phyloP scores from a whole-genome alignment of 2,113 vertebrate species.

The Zapornia atra region DNA sequence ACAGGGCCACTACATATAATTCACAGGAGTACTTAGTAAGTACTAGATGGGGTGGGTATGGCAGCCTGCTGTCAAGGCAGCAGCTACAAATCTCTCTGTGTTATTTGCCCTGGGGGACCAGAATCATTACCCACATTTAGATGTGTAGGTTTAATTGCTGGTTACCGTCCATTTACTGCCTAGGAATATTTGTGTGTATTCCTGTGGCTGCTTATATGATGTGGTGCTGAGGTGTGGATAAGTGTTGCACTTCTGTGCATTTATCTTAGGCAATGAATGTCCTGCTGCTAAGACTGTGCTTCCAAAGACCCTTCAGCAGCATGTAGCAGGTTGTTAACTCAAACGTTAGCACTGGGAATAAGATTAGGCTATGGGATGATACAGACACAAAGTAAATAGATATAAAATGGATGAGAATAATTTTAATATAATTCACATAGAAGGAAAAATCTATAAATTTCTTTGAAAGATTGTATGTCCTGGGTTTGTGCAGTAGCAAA shows the following conservation, averaged over 20 bases:
- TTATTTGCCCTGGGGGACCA: background rate
- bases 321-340: background rate
- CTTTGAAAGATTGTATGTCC: background rate
- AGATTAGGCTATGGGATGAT: background rate
- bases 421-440: background rate
- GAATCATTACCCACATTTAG: background rate
- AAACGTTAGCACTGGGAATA: background rate
- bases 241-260: background rate
- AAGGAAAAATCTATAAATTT: background rate
- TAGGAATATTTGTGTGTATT: background rate
- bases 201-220: background rate
- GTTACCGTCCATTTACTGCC: background rate
- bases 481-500: background rate
- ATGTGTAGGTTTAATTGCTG: background rate
- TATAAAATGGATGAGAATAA: background rate
- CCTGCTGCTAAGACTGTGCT: background rate
- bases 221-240: background rate
- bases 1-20: background rate
- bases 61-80: background rate
- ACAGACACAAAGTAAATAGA: background rate
- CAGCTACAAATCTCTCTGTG: background rate
- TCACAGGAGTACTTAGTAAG: background rate
- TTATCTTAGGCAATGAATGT: background rate
- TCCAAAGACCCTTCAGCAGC: background rate
- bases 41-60: background rate